Evolutionary conservation across 1,140 invertebrate species (phyloP), one percentile per base, ranked within the genome.

Genomic region (Tetramorium alpestre): DNA sequence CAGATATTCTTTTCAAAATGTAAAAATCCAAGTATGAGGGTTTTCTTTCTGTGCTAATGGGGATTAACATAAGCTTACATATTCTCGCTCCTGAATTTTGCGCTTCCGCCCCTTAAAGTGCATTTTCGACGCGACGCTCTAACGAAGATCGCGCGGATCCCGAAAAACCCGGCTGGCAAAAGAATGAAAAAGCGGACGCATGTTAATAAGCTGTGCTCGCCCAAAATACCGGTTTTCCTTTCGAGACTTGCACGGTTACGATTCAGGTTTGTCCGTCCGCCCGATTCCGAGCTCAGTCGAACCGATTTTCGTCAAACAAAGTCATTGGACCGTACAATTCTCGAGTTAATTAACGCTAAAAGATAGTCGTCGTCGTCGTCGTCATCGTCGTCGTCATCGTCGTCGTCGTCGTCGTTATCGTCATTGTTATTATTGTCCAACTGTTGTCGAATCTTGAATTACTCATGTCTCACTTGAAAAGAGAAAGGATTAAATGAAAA

Each of bases 241-340:
- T 85, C 65, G 67, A 85, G 56, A 76, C 85, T 84, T 86, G 77
- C 33, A 70, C 84, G 90, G 89, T 89, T 91, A 89, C 85, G 90
- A 91, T 91, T 91, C 89, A 72, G 87, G 89, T 91, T 91, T 89
- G 87, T 86, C 80, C 90, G 87, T 86, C 80, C 90, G 80, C 75
- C 54, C 81, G 65, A 89, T 89, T 85, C 81, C 89, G 81, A 87
- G 80, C 75, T 90, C 73, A 56, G 90, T 89, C 90, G 80, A 88
- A 86, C 76, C 89, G 85, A 91, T 91, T 91, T 91, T 91, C 90
- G 87, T 91, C 89, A 91, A 91, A 91, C 88, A 87, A 87, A 91
- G 60, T 91, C 89, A 88, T 87, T 86, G 78, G 89, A 87, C 80
- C 88, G 77, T 91, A 81, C 78, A 70, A 58, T 80, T 87, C 77